Evolutionary conservation across 2,888 invertebrate species (phyloP).

Genomic region (Thera obeliscata): DNA sequence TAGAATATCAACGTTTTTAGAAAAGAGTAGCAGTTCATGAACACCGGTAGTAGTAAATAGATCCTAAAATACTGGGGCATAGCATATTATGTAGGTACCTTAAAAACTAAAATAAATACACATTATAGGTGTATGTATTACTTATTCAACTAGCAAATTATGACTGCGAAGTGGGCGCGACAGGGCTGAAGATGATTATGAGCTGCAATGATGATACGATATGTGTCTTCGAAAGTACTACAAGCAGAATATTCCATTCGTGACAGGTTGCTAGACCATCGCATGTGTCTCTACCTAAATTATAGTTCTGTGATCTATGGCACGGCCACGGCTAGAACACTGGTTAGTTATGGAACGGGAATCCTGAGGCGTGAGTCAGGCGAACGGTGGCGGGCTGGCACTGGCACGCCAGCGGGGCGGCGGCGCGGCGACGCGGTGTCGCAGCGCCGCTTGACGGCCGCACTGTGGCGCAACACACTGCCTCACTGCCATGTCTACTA

Average conservation of each 20-base stretch:
- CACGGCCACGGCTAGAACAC: conserved; percentile 12
- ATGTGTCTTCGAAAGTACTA: background rate
- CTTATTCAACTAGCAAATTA: too few relatives aligned
- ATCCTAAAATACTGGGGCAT: too few relatives aligned
- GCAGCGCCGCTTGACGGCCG: conserved; percentile 45
- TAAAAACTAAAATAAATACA: too few relatives aligned
- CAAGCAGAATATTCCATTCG: background rate
- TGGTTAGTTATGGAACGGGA: conserved; percentile 63
- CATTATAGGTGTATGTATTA: too few relatives aligned
- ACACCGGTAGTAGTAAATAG: too few relatives aligned
- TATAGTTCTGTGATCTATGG: conserved; percentile 11
- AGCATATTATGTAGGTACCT: too few relatives aligned
- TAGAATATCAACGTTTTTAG: too few relatives aligned
- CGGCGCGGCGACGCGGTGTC: conserved; percentile 47
- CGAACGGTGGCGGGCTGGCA: conserved; percentile 50
- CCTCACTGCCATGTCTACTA: conserved; percentile 2
- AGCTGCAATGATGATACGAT: too few relatives aligned
- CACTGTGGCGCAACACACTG: conserved; percentile 44
- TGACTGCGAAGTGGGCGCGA: too few relatives aligned
- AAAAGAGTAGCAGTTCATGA: too few relatives aligned
- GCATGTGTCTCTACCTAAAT: background rate
- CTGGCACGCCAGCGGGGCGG: conserved; percentile 27
- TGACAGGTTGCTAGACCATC: background rate
- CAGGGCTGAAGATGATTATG: too few relatives aligned
- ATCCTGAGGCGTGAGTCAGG: conserved; percentile 78